These are phyloP conservation scores for Venturia canescens DNA, from an alignment of 1,140 invertebrate species.

Conservation along the genomic window DNA sequence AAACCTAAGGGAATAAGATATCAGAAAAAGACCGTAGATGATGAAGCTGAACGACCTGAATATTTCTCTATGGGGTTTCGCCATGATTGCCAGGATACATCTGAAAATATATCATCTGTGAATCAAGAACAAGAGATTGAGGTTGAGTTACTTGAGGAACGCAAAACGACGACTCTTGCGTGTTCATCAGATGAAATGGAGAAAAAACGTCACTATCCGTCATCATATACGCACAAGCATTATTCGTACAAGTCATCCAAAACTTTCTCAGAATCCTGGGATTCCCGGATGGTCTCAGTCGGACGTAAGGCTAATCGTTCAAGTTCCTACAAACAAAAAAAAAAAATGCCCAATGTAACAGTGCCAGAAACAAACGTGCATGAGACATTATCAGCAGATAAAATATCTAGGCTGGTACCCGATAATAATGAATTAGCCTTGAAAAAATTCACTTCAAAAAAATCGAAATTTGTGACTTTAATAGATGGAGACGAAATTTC, in stretches of 20 bases:
- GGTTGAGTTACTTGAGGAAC: constrained; percentile 17
- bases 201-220: constrained; percentile 18
- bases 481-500: constrained; percentile 63
- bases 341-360: constrained; percentile 46
- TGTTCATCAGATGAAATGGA: constrained; percentile 45
- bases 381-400: background rate
- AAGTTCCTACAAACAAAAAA: constrained; percentile 49
- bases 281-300: constrained; percentile 17
- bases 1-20: constrained; percentile 71
- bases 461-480: constrained; percentile 72
- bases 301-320: background rate
- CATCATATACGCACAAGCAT: constrained; percentile 2
- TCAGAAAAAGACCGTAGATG: constrained; percentile 70
- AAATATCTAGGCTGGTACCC: constrained; percentile 41
- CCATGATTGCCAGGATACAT: constrained; percentile 33
- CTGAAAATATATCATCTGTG: constrained; percentile 21
- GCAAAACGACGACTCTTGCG: constrained; percentile 27
- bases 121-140: constrained; percentile 40
- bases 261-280: constrained; percentile 38
- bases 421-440: constrained; percentile 52
- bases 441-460: constrained; percentile 63
- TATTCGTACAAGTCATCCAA: constrained; percentile 44
- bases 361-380: constrained; percentile 15
- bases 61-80: constrained; percentile 5
- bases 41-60: background rate